Evolutionary conservation across 2,113 vertebrate genomes (phyloP).

Genomic region (Symphodus melops): DNA sequence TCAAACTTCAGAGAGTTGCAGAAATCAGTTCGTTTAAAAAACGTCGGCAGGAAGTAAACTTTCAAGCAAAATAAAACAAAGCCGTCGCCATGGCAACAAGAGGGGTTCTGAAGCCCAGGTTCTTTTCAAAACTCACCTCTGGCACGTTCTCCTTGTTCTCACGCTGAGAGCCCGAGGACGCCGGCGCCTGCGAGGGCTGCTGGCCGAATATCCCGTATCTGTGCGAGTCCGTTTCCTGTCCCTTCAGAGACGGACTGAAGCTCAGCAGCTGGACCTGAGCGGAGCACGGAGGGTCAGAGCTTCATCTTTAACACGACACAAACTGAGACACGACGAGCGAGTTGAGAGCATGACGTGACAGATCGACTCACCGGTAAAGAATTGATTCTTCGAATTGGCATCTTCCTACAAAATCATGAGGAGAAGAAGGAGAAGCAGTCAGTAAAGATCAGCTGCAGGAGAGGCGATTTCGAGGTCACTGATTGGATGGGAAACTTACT

Average conservation of each 20-base stretch:
- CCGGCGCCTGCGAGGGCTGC: background rate
- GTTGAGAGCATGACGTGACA: no score
- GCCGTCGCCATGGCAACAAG: slow-evolving; percentile 16
- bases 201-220: slow-evolving; percentile 84
- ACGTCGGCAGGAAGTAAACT: no score
- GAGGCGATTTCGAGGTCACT: no score
- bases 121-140: slow-evolving; percentile 73
- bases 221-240: slow-evolving; percentile 80
- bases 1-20: no score
- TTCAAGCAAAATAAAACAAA: slow-evolving; percentile 26
- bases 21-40: no score
- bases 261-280: slow-evolving; percentile 86
- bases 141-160: slow-evolving; percentile 93
- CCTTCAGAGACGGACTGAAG: slow-evolving; percentile 89
- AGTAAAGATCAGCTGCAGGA: no score
- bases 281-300: background rate
- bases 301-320: no score
- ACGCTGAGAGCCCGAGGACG: slow-evolving; percentile 32
- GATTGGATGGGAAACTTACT: slow-evolving; percentile 79
- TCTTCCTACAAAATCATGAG: slow-evolving; percentile 73
- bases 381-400: slow-evolving; percentile 86
- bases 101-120: no score
- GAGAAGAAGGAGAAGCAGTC: background rate
- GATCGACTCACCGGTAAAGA: slow-evolving; percentile 88
- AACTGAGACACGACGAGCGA: no score